These are phyloP conservation scores for Glossophaga mutica DNA, from an alignment of 2,797 vertebrate genomes.

Conservation along the genomic window DNA sequence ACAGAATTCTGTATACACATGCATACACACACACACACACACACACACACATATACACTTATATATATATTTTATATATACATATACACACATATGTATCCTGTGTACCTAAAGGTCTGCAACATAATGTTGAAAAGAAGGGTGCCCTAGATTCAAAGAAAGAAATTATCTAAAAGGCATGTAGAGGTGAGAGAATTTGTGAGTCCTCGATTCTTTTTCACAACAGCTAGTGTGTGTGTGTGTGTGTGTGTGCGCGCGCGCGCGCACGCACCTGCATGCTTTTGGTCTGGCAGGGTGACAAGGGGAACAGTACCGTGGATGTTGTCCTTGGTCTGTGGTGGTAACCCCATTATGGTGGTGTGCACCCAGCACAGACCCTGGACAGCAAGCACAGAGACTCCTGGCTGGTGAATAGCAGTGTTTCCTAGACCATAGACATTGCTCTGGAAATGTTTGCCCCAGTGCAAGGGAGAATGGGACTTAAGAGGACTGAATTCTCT, in stretches of 20 bases:
- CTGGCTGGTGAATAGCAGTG: neutral
- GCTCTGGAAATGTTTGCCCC: neutral
- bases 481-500: neutral
- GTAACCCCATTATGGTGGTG: neutral
- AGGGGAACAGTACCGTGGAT: neutral
- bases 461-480: neutral
- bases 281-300: neutral
- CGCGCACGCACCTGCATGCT: neutral
- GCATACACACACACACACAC: too few relatives aligned
- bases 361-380: rapidly evolving
- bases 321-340: neutral
- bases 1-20: too few relatives aligned
- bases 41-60: neutral
- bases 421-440: neutral
- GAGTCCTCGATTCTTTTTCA: neutral
- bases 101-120: neutral
- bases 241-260: too few relatives aligned
- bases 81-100: neutral
- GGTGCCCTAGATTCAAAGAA: neutral
- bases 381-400: neutral
- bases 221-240: neutral
- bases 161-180: conserved; percentile 7
- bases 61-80: neutral
- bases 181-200: neutral
- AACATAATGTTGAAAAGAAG: neutral